Percentiles rank a stretch among this genome's conserved stretches.
phyloP scores from a whole-genome alignment of 1,140 invertebrate species.

The Macrobrachium rosenbergii region DNA sequence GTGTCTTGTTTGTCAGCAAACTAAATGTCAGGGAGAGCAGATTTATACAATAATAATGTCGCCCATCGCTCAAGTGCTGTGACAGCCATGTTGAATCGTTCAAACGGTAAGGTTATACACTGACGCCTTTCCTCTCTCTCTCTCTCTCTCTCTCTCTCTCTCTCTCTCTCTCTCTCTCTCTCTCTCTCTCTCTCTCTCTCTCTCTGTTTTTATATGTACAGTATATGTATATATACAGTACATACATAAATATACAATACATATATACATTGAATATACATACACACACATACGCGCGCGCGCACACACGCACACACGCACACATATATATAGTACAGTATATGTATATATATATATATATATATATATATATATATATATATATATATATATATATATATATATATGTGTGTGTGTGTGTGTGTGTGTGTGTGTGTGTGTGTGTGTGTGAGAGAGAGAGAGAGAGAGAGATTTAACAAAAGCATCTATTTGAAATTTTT shows the following conservation, averaged over 20 bases:
- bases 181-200: not conserved
- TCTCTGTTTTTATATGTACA: not conserved
- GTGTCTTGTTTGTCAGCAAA: too few species aligned
- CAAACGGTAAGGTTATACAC: too few species aligned
- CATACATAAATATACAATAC: not conserved
- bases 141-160: too few species aligned
- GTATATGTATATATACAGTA: not conserved
- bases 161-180: too few species aligned
- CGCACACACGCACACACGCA: not conserved
- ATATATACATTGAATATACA: constrained; percentile 1
- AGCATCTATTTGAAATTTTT: too few species aligned
- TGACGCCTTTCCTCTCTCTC: too few species aligned
- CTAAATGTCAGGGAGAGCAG: too few species aligned
- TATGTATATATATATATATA: not conserved
- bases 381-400: constrained; percentile 7
- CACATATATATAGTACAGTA: too few species aligned
- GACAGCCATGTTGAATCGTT: too few species aligned
- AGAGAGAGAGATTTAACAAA: too few species aligned
- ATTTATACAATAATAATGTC: too few species aligned
- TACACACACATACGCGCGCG: not conserved
- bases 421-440: not conserved
- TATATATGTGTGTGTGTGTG: not conserved
- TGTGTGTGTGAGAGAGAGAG: not conserved
- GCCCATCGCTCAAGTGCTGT: too few species aligned
- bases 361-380: constrained; percentile 4